Percentiles rank a stretch among this genome's conserved stretches.
Evolutionary conservation across 2,888 invertebrate genomes (phyloP).

Genomic region (Lithophane semibrunnea): DNA sequence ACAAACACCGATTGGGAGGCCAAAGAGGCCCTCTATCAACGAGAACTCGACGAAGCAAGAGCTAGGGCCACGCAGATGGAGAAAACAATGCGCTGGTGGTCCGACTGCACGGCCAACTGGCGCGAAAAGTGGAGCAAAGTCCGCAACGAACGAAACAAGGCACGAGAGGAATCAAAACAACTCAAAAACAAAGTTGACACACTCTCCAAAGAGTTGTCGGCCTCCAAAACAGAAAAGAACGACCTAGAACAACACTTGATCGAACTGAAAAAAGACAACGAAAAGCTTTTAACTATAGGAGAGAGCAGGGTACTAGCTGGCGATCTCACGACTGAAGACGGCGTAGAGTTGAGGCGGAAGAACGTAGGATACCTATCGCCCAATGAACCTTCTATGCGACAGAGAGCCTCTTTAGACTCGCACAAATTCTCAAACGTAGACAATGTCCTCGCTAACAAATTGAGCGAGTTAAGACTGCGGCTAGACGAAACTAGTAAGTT

Average conservation of each 20-base stretch:
- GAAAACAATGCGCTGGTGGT: constrained; percentile 99
- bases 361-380: constrained; percentile 78
- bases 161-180: constrained; percentile 96
- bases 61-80: constrained; percentile 99
- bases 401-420: constrained; percentile 86
- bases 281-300: constrained; percentile 92
- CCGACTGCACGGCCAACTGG: constrained; percentile 99
- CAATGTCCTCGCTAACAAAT: constrained; percentile 84
- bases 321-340: constrained; percentile 83
- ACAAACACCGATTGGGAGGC: constrained; percentile 95
- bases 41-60: constrained; percentile 98
- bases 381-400: constrained; percentile 78
- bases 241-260: constrained; percentile 94
- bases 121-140: constrained; percentile 98
- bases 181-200: constrained; percentile 95
- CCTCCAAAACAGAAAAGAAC: constrained; percentile 94
- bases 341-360: constrained; percentile 84
- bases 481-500: constrained; percentile 84
- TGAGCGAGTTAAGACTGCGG: constrained; percentile 82
- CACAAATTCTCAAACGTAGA: constrained; percentile 87
- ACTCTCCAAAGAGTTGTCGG: constrained; percentile 93
- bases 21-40: constrained; percentile 92
- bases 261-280: constrained; percentile 95
- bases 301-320: constrained; percentile 85
- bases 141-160: constrained; percentile 97